phyloP scores from a whole-genome alignment of 2,113 vertebrate species.

The Meles meles region DNA sequence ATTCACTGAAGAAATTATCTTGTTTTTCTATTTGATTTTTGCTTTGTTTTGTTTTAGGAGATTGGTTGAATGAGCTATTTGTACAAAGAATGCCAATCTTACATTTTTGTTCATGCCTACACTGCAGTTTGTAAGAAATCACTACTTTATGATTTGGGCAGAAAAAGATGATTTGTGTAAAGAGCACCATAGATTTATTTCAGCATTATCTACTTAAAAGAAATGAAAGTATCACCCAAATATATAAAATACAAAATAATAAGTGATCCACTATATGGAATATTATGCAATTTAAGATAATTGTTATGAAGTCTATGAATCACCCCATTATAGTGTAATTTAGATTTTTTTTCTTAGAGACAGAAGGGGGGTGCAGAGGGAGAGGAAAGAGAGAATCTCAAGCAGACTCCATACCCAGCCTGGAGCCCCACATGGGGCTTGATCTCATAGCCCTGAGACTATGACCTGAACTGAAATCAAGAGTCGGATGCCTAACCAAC shows the following conservation, averaged over 20 bases:
- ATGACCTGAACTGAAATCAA: neutral
- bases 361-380: neutral
- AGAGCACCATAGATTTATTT: neutral
- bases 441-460: neutral
- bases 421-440: neutral
- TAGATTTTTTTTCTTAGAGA: neutral
- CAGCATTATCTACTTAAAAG: neutral
- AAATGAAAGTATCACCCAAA: neutral
- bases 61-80: neutral
- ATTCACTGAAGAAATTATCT: neutral
- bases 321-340: neutral
- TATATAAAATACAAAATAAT: neutral
- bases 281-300: slow-evolving; percentile 1
- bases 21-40: neutral
- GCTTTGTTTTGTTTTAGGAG: neutral
- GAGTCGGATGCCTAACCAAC: neutral
- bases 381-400: neutral
- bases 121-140: neutral
- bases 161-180: neutral
- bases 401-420: neutral
- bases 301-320: neutral
- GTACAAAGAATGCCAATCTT: neutral
- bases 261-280: neutral
- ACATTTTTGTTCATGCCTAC: neutral
- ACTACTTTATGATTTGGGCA: neutral